phyloP scores from a whole-genome alignment of 2,888 invertebrate species.

The Lagria hirta region DNA sequence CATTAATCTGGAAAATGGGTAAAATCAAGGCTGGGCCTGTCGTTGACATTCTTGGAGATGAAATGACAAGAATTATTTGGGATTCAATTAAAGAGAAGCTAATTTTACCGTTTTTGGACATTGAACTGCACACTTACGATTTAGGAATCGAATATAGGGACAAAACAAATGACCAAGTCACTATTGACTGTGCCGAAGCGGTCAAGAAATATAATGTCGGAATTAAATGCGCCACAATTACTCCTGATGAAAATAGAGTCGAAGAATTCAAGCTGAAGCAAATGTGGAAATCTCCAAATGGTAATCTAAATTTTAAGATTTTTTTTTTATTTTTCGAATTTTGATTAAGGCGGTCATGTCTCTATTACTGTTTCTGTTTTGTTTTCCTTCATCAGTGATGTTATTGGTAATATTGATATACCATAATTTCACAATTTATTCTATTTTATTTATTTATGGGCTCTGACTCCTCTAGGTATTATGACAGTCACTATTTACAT shows the following conservation, averaged over 20 bases:
- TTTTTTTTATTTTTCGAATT: too few species aligned
- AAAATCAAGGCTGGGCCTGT: constrained; percentile 84
- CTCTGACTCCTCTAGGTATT: too few species aligned
- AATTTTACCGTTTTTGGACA: constrained; percentile 92
- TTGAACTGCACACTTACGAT: constrained; percentile 92
- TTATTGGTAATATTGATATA: too few species aligned
- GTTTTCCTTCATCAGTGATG: too few species aligned
- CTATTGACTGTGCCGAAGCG: constrained; percentile 95
- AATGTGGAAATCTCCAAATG: constrained; percentile 92
- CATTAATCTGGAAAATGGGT: too few species aligned
- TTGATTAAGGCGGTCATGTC: too few species aligned
- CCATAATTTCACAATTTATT: too few species aligned
- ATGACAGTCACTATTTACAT: too few species aligned
- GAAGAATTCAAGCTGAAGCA: constrained; percentile 85
- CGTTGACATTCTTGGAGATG: constrained; percentile 92
- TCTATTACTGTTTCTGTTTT: too few species aligned
- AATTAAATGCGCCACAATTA: constrained; percentile 98
- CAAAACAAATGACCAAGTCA: constrained; percentile 91
- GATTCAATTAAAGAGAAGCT: constrained; percentile 96
- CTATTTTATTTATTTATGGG: too few species aligned
- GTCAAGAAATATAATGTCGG: constrained; percentile 97
- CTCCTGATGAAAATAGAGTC: constrained; percentile 95
- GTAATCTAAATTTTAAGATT: too few species aligned
- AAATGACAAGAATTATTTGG: constrained; percentile 98
- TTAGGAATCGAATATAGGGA: constrained; percentile 95